Conservation (phyloP, 2,888 invertebrate species). For the Pseudococcus jackbeardsleyi region DNA sequence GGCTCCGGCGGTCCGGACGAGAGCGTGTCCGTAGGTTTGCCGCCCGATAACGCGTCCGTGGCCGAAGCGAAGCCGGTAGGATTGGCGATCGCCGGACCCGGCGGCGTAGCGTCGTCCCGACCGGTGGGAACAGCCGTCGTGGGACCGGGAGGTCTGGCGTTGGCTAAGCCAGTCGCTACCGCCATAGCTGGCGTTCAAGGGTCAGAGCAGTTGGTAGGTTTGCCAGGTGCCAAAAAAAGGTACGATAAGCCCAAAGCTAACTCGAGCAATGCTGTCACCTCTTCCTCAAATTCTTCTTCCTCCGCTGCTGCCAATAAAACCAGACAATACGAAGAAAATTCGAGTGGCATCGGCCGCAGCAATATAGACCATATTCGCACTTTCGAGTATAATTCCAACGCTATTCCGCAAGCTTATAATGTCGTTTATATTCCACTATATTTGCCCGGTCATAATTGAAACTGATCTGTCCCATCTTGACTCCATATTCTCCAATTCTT, state of each 20-base stretch:
- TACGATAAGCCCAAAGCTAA: constrained; percentile 72
- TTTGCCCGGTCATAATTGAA: constrained; percentile 16
- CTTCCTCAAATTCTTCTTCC: constrained; percentile 67
- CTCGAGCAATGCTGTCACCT: constrained; percentile 73
- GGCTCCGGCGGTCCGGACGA: constrained; percentile 69
- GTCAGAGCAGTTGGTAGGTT: constrained; percentile 66
- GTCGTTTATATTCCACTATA: constrained; percentile 52
- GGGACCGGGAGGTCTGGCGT: constrained; percentile 79
- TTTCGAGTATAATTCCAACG: constrained; percentile 25
- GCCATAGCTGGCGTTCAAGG: constrained; percentile 79
- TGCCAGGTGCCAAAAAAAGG: constrained; percentile 66
- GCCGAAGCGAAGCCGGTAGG: constrained; percentile 85
- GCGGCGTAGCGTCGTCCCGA: constrained; percentile 81
- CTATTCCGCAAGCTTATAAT: constrained; percentile 45
- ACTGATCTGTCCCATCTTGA: not conserved
- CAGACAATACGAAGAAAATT: constrained; percentile 37
- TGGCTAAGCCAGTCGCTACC: constrained; percentile 80
- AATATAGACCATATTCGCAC: not conserved
- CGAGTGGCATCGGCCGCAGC: not conserved
- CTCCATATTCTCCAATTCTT: too few relatives aligned
- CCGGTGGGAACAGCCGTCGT: constrained; percentile 81
- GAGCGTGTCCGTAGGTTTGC: constrained; percentile 72
- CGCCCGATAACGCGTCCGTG: constrained; percentile 76
- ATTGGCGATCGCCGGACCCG: constrained; percentile 70
- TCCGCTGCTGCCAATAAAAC: constrained; percentile 71